Evolutionary conservation across 2,113 vertebrate species (phyloP).

Genomic region (Notothenia coriiceps): DNA sequence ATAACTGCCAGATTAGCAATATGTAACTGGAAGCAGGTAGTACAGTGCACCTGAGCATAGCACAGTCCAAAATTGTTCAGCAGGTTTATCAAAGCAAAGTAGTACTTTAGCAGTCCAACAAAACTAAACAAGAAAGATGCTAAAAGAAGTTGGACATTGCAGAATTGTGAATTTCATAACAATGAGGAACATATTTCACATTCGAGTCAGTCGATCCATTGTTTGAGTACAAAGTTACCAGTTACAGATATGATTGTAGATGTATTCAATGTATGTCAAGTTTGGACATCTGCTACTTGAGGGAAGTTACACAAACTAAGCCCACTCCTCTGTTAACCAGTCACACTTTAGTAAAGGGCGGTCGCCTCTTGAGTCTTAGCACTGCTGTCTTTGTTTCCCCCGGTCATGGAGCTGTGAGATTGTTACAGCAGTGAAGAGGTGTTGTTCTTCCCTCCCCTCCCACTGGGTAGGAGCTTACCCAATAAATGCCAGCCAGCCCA

Average conservation of each 20-base stretch:
- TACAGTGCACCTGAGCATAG: too few species aligned
- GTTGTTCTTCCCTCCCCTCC: slow-evolving; percentile 66
- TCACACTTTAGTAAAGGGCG: slow-evolving; percentile 48
- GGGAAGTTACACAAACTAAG: neutral
- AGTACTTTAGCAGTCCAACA: too few species aligned
- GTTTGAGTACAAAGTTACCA: neutral
- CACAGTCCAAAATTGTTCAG: too few species aligned
- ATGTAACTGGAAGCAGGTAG: too few species aligned
- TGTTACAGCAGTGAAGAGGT: slow-evolving; percentile 70
- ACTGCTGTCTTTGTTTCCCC: slow-evolving; percentile 58
- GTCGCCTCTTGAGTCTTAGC: slow-evolving; percentile 40
- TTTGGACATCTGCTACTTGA: neutral
- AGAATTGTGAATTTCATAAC: neutral
- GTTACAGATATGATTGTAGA: neutral
- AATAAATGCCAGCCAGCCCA: slow-evolving; percentile 69
- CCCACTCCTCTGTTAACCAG: slow-evolving; percentile 35
- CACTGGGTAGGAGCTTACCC: slow-evolving; percentile 66
- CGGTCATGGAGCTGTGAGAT: slow-evolving; percentile 61
- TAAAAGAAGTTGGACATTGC: too few species aligned
- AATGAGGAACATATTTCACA: neutral
- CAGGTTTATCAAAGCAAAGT: too few species aligned
- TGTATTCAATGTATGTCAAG: neutral
- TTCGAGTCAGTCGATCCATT: neutral
- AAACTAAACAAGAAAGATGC: too few species aligned
- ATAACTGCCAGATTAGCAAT: too few species aligned